A percentile compares a stretch with the other conserved stretches of the same genome.
Conservation (phyloP, 2,113 vertebrate species). For the Phrynosoma blainvillii region DNA sequence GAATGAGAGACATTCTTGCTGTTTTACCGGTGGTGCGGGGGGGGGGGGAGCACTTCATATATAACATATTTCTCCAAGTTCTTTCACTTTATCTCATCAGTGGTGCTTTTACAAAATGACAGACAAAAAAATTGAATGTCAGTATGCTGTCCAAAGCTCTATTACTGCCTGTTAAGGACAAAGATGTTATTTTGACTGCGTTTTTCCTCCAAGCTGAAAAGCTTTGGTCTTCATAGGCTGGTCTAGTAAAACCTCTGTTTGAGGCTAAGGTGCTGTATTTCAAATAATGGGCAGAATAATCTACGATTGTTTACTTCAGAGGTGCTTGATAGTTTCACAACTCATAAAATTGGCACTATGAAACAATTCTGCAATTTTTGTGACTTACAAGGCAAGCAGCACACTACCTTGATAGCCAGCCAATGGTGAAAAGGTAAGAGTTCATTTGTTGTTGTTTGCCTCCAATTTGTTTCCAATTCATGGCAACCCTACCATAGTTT, state of each 20-base stretch:
- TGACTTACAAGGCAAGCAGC: not conserved
- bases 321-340: not conserved
- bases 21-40: not conserved
- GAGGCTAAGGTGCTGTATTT: not conserved
- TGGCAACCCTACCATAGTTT: too few relatives aligned
- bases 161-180: not conserved
- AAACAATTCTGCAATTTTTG: not conserved
- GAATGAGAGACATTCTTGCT: too few relatives aligned
- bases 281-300: not conserved
- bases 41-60: not conserved
- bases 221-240: not conserved
- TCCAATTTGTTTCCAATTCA: too few relatives aligned
- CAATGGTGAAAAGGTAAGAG: not conserved
- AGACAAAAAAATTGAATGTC: not conserved
- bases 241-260: not conserved
- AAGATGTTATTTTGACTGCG: not conserved
- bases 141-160: not conserved
- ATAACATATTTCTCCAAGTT: not conserved
- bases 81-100: constrained; percentile 11
- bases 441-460: not conserved
- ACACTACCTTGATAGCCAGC: not conserved
- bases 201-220: not conserved
- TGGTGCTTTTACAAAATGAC: not conserved
- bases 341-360: not conserved
- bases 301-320: not conserved